A percentile compares a stretch with the other conserved stretches of the same genome.
phyloP scores from a whole-genome alignment of 2,113 vertebrate species.

The Antechinus flavipes region DNA sequence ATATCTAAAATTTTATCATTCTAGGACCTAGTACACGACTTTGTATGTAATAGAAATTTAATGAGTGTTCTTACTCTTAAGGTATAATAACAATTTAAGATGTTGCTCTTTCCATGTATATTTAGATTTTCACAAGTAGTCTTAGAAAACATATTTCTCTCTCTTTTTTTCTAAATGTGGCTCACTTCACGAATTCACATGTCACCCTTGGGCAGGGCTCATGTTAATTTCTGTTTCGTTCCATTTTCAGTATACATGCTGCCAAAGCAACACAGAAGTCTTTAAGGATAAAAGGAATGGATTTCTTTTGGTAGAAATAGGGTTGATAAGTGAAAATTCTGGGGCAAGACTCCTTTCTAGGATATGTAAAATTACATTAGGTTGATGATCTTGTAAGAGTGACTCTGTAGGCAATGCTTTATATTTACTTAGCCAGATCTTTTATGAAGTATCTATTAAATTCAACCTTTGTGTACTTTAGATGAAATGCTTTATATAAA shows the following conservation, averaged over 20 bases:
- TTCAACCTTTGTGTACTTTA: conserved; percentile 10
- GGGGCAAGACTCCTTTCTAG: not conserved
- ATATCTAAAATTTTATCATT: not conserved
- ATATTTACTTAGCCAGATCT: not conserved
- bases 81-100: not conserved
- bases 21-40: not conserved
- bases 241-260: too few relatives aligned
- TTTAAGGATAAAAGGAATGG: not conserved
- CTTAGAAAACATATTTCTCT: not conserved
- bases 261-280: not conserved
- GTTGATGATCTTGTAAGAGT: not conserved
- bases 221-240: too few relatives aligned
- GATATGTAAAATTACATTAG: not conserved
- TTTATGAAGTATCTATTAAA: not conserved
- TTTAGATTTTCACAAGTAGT: not conserved
- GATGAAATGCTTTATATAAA: not conserved
- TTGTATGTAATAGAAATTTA: not conserved
- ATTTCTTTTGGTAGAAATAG: not conserved
- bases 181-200: too few relatives aligned
- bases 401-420: not conserved
- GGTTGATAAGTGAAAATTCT: not conserved
- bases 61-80: too few relatives aligned
- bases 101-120: not conserved
- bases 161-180: too few relatives aligned
- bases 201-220: too few relatives aligned